Base-by-base conservation (phyloP, 2,888 invertebrate genomes). In the Periphyllus acericola region DNA sequence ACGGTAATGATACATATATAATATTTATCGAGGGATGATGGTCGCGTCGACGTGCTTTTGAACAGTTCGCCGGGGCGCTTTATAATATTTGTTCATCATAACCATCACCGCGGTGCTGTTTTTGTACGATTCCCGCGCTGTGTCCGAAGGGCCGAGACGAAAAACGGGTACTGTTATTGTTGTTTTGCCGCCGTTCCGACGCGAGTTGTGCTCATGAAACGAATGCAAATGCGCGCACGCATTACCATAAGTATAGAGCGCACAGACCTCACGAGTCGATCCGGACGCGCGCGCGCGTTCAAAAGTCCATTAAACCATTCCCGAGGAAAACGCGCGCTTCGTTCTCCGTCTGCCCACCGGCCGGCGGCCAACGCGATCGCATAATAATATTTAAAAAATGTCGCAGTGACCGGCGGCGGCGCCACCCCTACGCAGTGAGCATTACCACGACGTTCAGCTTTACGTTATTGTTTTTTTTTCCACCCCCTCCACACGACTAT, bases 221-320 rank as follows among this genome's bases (percentile, higher is more conserved):
- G 46, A 46, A 46, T 46, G 46, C 46, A 46, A 46, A 46, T 46
- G 46, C 46, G 46, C 14, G 46, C 14, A 14, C 46, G 14, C 46
- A 46, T 46, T 46, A 46, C 11, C 46, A 46, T 46, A 46, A 46
- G 3, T 46, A 46, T n/a, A n/a, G n/a, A 3, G 46, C 46, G 46
- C 14, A 46, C 46, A n/a, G 46, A 1, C 46, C 9, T 19, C n/a
- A 83, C 55, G 74, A 36, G 74, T 60, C 74, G 60, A 36, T 29
- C 60, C 36, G 66, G 75, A 83, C 74, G 40, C 74, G 46, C 46
- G 60, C 74, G 40, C 74, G 46, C 46, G 60, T 74, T 74, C 34
- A 75, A 74, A 75, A 83, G 74, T 55, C 75, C 83, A 83, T 83
- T 83, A 83, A 60, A 75, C 75, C 60, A 36, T 83, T 40, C 52